Conservation (phyloP, 2,113 vertebrate genomes). For the Chloroceryle aenea region DNA sequence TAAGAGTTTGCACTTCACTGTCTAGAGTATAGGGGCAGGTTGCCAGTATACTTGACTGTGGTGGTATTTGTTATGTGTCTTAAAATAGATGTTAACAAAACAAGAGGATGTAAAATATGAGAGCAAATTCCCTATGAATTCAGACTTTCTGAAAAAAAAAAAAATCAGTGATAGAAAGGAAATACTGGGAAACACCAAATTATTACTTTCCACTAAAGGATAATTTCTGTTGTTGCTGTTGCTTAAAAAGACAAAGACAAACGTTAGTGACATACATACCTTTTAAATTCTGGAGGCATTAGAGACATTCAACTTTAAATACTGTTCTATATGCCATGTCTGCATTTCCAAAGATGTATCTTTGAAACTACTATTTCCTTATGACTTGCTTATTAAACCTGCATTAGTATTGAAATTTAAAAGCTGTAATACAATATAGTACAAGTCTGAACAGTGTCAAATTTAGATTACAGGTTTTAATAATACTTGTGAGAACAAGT, state of each 20-base stretch:
- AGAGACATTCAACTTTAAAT: neutral
- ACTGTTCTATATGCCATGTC: neutral
- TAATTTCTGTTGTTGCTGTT: neutral
- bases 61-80: neutral
- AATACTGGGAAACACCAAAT: neutral
- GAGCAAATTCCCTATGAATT: neutral
- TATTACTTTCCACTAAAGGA: neutral
- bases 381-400: neutral
- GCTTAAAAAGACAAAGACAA: neutral
- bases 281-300: neutral
- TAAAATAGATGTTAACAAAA: neutral
- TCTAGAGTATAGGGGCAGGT: neutral
- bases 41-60: neutral
- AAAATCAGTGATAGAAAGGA: neutral
- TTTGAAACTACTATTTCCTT: neutral
- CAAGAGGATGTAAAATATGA: neutral
- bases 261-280: neutral
- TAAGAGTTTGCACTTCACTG: neutral
- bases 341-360: neutral
- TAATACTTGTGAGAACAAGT: neutral
- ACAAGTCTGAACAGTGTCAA: neutral
- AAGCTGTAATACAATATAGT: neutral
- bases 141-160: neutral
- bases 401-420: neutral
- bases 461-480: neutral